phyloP scores from a whole-genome alignment of 2,888 invertebrate genomes.

The Frankliniella fusca region DNA sequence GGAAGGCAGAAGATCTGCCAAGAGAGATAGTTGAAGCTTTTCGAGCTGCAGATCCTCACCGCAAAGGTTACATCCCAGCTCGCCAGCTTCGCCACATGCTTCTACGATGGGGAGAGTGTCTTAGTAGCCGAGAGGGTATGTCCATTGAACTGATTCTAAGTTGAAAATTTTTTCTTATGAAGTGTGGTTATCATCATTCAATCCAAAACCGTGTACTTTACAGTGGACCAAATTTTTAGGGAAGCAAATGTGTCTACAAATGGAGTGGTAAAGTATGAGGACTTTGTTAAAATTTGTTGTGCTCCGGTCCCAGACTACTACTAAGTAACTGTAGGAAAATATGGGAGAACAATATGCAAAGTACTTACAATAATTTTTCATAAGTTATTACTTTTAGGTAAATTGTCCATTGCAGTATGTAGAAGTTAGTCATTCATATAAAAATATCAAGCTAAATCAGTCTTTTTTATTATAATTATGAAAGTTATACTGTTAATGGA shows the following conservation, averaged over 20 bases:
- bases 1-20: conserved; percentile 73
- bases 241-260: conserved; percentile 81
- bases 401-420: too few relatives aligned
- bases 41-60: conserved; percentile 73
- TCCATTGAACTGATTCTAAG: background rate
- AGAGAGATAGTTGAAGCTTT: conserved; percentile 84
- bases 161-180: conserved; percentile 3
- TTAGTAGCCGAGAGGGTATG: conserved; percentile 60
- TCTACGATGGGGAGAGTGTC: conserved; percentile 87
- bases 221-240: conserved; percentile 83
- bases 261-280: conserved; percentile 80
- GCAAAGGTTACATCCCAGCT: conserved; percentile 71
- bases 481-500: too few relatives aligned
- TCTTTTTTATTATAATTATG: too few relatives aligned
- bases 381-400: too few relatives aligned
- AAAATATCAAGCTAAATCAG: too few relatives aligned
- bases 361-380: too few relatives aligned
- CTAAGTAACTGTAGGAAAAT: conserved; percentile 46
- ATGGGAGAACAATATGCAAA: too few relatives aligned
- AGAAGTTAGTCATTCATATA: too few relatives aligned
- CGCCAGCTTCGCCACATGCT: conserved; percentile 79
- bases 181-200: conserved; percentile 29
- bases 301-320: conserved; percentile 92
- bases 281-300: conserved; percentile 88
- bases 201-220: conserved; percentile 35